Evolutionary conservation across 2,888 invertebrate genomes (phyloP), one percentile per base, ranked within the genome.

Genomic region (Sialis lutaria): DNA sequence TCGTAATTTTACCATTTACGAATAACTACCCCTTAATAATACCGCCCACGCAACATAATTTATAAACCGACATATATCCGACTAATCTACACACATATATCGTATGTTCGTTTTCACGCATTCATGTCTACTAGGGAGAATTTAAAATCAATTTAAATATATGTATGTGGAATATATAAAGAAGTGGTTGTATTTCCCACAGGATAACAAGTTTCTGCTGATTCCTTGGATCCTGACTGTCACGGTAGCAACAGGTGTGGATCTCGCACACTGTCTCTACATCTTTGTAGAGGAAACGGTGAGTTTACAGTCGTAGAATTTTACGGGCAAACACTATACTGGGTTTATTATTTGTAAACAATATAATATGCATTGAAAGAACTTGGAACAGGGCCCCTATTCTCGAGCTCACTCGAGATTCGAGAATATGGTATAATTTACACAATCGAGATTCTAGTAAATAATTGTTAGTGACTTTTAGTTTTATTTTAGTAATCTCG

Each of bases 181-280:
- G 12, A 10, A 37, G 5, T 9, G 9, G 9, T n/a, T 13, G 6
- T 45, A 30, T 54, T 56, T 64, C 54, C 69, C 73, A 46, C 68
- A 87, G 86, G 79, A 86, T 57, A 70, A 74, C 53, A 77, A 79
- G 54, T 67, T 72, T 51, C 64, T 83, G 58, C 69, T 87, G 40
- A 62, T 85, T 32, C 87, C 87, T 1, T 87, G 87, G 86, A 73
- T 87, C 45, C 60, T 75, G 37, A 68, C 75, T 6, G 77, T 86
- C 64, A 67, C 72, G 6, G 57, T 75, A 49, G 80, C 79, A 58
- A 77, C 79, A 30, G 55, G 76, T 32, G 72, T 82, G 42, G 85
- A 85, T 60, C 61, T 81, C 42, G 61, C 72, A 8, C 82, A 84
- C 57, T 68, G 80, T 30, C 55, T 77, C 30, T 82, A 82, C 57